Evolutionary conservation across 2,113 vertebrate species (phyloP).

Genomic region (Cricetomys ansorgei): DNA sequence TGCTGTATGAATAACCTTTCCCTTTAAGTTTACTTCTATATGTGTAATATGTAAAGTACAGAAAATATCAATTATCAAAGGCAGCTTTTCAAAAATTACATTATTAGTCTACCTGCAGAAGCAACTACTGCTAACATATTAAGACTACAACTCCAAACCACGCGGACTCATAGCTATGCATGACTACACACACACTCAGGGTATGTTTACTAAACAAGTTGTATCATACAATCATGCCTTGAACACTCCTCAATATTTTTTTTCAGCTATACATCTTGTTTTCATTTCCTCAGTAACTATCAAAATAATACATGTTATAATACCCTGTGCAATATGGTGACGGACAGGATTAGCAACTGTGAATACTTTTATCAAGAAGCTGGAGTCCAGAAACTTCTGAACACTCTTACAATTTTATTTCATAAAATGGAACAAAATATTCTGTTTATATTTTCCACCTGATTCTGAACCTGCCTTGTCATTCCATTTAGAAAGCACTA

Average conservation of each 20-base stretch:
- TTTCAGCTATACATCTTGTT: not conserved
- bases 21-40: not conserved
- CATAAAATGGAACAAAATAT: slow-evolving; percentile 38
- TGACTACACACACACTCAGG: not conserved
- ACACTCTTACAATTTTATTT: slow-evolving; percentile 24
- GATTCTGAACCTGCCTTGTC: slow-evolving; percentile 36
- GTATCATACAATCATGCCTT: not conserved
- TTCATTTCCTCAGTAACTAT: slow-evolving; percentile 32
- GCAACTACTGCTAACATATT: not conserved
- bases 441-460: slow-evolving; percentile 53
- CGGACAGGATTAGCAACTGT: not conserved
- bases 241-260: not conserved
- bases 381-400: not conserved
- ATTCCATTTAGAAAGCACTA: slow-evolving; percentile 47
- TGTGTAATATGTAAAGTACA: not conserved
- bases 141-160: not conserved
- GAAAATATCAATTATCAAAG: not conserved
- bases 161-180: not conserved
- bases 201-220: slow-evolving; percentile 2
- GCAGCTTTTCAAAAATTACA: not conserved
- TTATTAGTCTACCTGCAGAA: not conserved
- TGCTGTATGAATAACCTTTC: not conserved
- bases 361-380: not conserved
- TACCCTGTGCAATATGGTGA: not conserved
- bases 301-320: not conserved